phyloP scores from a whole-genome alignment of 2,888 invertebrate genomes.

The Tuberolachnus salignus region DNA sequence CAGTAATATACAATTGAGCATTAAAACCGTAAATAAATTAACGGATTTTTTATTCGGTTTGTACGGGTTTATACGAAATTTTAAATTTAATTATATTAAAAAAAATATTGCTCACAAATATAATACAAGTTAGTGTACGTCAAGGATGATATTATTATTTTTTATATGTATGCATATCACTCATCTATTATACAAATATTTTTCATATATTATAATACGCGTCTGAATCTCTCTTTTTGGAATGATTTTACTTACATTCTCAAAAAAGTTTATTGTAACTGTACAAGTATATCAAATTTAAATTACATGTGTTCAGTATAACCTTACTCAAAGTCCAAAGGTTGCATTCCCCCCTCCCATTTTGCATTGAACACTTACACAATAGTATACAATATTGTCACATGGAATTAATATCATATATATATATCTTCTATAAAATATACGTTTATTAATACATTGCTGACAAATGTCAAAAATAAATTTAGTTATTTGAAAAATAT shows the following conservation, averaged over 20 bases:
- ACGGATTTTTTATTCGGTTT: no score
- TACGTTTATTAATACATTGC: not conserved
- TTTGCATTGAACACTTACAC: not conserved
- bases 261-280: not conserved
- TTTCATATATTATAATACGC: not conserved
- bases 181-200: not conserved
- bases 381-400: not conserved
- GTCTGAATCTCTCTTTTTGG: not conserved
- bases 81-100: no score
- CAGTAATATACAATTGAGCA: no score
- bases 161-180: no score
- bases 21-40: no score
- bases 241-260: not conserved
- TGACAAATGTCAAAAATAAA: conserved; percentile 23
- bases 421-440: not conserved
- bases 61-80: no score
- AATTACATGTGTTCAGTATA: not conserved
- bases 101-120: no score
- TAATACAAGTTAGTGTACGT: no score
- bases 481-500: not conserved
- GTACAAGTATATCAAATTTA: not conserved
- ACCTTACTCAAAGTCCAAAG: not conserved
- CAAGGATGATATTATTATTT: no score
- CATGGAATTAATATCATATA: conserved; percentile 19
- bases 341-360: no score